Percentiles rank a stretch among this genome's conserved stretches.
Conservation (phyloP, 1,140 invertebrate species). For the Apis florea region DNA sequence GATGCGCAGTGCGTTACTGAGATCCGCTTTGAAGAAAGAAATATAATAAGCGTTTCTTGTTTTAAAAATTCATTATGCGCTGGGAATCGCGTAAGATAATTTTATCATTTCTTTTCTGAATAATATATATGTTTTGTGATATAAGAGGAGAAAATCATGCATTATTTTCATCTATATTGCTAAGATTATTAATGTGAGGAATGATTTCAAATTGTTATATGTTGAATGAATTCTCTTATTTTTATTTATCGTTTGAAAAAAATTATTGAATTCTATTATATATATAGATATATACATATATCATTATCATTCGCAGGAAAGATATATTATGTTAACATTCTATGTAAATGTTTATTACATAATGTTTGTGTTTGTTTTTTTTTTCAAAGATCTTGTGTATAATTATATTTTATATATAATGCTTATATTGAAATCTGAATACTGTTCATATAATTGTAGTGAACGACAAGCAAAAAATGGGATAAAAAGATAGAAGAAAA, state of each 20-base stretch:
- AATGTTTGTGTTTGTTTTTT: constrained; percentile 14
- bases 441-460: not conserved
- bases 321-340: constrained; percentile 1
- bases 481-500: not conserved
- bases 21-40: constrained; percentile 73
- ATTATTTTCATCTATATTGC: not conserved
- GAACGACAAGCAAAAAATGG: not conserved
- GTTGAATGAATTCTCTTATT: not conserved
- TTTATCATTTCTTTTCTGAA: not conserved
- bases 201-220: constrained; percentile 3
- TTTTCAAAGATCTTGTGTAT: constrained; percentile 9
- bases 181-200: not conserved
- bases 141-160: not conserved
- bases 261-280: not conserved
- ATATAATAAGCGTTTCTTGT: constrained; percentile 47
- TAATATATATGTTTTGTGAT: not conserved
- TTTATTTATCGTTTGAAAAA: not conserved
- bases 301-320: not conserved
- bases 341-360: constrained; percentile 24
- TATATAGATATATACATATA: not conserved
- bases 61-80: not conserved
- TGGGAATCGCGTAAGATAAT: not conserved
- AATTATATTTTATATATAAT: constrained; percentile 15
- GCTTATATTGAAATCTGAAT: not conserved
- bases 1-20: constrained; percentile 77